Base-by-base conservation (phyloP, 1,140 invertebrate genomes). In the Drosophila orena region DNA sequence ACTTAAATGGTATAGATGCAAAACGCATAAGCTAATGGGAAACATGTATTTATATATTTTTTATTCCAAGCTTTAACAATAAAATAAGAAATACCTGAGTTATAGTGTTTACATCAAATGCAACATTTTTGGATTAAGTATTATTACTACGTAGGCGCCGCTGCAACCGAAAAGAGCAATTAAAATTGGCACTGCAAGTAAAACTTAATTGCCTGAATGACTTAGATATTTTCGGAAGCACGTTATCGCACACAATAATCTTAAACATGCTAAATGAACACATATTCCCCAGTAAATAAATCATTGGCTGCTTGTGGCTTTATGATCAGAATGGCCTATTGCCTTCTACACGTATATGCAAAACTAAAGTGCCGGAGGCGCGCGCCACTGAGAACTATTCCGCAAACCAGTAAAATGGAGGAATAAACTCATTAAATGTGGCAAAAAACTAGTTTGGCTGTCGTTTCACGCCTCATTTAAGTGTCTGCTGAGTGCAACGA, bases 381-480 rank as follows among this genome's bases (percentile, higher is more conserved):
- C 38, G 11, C 7, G 62, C 24, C 56, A 70, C 37, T 20, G 49
- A 61, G 53, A 58, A 91, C 37, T 49, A 27, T 42, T 24, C 64
- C 54, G 27, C 20, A 66, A 46, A 27, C 35, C 44, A 55, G 10
- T 47, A 73, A 68, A 56, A 44, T 59, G 4, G 47, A 58, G 53
- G 62, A 57, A 60, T 30, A 42, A 62, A 58, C 2, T 15, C n/a
- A 47, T 65, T 49, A 17, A 49, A 50, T 50, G 43, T 46, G 43
- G 24, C 15, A 68, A 66, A 74, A 75, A 86, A 86, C 81, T 88
- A 59, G 81, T 86, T 78, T 35, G 58, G 34, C 62, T 69, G 69
- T 74, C 54, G 58, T 78, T 86, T 88, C 66, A 75, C 46, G 83
- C 56, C 83, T 79, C 83, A 81, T 86, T 88, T 76, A 88, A 65